Conservation (phyloP, 2,888 invertebrate species). For the Diaperis boleti region DNA sequence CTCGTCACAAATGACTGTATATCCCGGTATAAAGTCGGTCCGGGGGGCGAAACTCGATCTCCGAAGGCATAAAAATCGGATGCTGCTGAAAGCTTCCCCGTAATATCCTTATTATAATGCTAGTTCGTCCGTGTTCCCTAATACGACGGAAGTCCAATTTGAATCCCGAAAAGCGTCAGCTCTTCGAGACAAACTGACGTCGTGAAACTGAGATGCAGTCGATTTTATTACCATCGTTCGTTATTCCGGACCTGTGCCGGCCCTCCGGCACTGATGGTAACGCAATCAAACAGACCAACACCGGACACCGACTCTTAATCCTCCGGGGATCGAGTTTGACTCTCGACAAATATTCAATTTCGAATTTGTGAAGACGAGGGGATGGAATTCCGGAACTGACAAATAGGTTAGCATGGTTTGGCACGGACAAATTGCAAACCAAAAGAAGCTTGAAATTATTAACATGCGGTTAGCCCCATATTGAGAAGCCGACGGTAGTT, state of each 20-base stretch:
- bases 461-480: too few relatives aligned
- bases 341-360: too few relatives aligned
- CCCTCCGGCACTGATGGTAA: slow-evolving; percentile 32
- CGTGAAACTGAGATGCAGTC: slow-evolving; percentile 23
- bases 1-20: neutral
- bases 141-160: slow-evolving; percentile 19
- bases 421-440: too few relatives aligned
- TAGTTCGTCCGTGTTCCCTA: slow-evolving; percentile 10
- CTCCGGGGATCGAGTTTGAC: neutral
- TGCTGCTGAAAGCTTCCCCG: slow-evolving; percentile 18
- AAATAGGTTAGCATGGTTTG: too few relatives aligned
- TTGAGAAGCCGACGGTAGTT: too few relatives aligned
- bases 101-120: slow-evolving; percentile 26
- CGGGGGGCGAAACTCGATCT: neutral
- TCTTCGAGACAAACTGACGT: slow-evolving; percentile 2
- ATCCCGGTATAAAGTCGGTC: too few relatives aligned
- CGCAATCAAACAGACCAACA: slow-evolving; percentile 15
- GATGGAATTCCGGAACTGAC: too few relatives aligned
- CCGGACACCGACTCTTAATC: slow-evolving; percentile 6
- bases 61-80: slow-evolving; percentile 11
- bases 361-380: too few relatives aligned
- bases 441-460: too few relatives aligned
- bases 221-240: slow-evolving; percentile 38
- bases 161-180: slow-evolving; percentile 15
- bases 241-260: slow-evolving; percentile 45